Conservation (phyloP, 2,888 invertebrate genomes). For the Muscina levida region DNA sequence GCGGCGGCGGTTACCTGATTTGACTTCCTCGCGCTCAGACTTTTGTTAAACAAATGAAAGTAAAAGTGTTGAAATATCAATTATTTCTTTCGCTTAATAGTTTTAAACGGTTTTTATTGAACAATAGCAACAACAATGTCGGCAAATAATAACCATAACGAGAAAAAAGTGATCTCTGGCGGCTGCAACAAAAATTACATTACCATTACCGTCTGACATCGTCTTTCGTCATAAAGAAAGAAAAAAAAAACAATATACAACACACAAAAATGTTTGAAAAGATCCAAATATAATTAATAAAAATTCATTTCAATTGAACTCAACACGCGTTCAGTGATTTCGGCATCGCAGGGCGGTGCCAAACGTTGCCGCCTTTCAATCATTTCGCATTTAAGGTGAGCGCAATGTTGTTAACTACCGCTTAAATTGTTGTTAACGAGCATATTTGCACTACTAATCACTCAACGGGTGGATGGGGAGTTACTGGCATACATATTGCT, state of each 20-base stretch:
- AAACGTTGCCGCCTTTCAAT: too few relatives aligned
- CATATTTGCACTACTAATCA: too few relatives aligned
- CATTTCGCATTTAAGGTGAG: too few relatives aligned
- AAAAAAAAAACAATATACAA: slow-evolving; percentile 36
- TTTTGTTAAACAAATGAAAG: slow-evolving; percentile 61
- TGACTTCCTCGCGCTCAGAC: slow-evolving; percentile 1
- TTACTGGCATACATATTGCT: too few relatives aligned
- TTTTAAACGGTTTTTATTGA: slow-evolving; percentile 43
- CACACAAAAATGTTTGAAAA: neutral
- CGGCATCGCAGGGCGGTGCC: too few relatives aligned
- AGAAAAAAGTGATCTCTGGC: slow-evolving; percentile 3
- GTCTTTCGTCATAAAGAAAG: slow-evolving; percentile 29
- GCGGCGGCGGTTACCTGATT: neutral
- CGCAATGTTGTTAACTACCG: too few relatives aligned
- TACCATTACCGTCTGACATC: neutral
- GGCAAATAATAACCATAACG: neutral
- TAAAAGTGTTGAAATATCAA: slow-evolving; percentile 63
- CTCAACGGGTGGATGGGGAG: too few relatives aligned
- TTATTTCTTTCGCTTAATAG: slow-evolving; percentile 57
- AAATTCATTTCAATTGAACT: neutral
- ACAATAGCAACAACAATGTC: slow-evolving; percentile 21
- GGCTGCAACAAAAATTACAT: slow-evolving; percentile 1
- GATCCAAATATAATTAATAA: neutral
- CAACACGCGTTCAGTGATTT: too few relatives aligned
- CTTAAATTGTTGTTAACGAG: too few relatives aligned